phyloP scores from a whole-genome alignment of 2,797 vertebrate genomes.

The Balearica regulorum region DNA sequence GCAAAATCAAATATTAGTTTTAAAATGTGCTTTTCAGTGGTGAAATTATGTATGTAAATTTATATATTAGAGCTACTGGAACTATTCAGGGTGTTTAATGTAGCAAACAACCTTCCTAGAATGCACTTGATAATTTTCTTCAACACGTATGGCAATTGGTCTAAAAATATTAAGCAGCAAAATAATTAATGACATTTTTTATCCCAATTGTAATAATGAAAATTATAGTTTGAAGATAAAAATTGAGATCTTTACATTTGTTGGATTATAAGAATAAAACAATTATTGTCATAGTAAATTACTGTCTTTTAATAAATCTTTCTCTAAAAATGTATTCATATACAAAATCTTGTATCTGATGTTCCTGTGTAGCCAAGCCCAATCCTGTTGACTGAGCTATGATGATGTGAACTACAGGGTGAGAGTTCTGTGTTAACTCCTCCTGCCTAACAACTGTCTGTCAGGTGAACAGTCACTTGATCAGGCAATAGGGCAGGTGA shows the following conservation, averaged over 20 bases:
- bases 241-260: not conserved
- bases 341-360: not conserved
- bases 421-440: not conserved
- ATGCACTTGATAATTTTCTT: not conserved
- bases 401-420: not conserved
- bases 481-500: not conserved
- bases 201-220: not conserved
- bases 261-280: not conserved
- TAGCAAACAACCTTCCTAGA: not conserved
- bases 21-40: not conserved
- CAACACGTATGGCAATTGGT: not conserved
- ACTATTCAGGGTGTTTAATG: not conserved
- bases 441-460: not conserved
- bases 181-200: not conserved
- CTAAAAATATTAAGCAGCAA: not conserved
- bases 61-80: not conserved
- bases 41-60: not conserved
- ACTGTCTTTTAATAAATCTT: not conserved
- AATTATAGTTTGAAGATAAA: not conserved
- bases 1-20: constrained; percentile 40
- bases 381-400: not conserved
- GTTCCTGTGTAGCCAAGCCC: not conserved
- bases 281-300: not conserved
- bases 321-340: not conserved
- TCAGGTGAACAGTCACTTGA: not conserved